phyloP scores from a whole-genome alignment of 2,888 invertebrate genomes.

The Aspidiotus rigidus region DNA sequence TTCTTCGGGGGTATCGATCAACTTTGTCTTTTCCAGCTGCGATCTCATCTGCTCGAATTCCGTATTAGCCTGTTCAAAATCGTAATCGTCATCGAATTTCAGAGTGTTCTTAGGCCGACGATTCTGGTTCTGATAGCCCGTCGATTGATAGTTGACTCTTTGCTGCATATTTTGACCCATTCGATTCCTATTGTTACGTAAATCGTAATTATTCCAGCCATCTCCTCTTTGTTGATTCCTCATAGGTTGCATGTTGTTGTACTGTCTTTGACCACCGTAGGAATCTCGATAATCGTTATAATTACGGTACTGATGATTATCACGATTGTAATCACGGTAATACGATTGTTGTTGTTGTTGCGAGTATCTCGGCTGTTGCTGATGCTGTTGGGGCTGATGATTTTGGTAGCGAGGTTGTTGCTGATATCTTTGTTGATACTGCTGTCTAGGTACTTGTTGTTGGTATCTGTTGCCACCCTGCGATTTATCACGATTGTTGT shows the following conservation, averaged over 20 bases:
- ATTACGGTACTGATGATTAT: slow-evolving; percentile 13
- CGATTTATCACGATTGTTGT: slow-evolving; percentile 19
- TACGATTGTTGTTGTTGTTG: slow-evolving; percentile 16
- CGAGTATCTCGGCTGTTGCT: slow-evolving; percentile 10
- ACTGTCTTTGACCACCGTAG: slow-evolving; percentile 7
- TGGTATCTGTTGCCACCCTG: slow-evolving; percentile 1
- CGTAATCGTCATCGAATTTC: slow-evolving; percentile 94
- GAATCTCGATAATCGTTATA: slow-evolving; percentile 18
- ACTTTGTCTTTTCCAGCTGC: slow-evolving; percentile 75
- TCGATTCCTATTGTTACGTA: slow-evolving; percentile 14
- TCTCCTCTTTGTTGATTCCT: slow-evolving; percentile 8
- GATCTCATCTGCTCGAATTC: slow-evolving; percentile 83
- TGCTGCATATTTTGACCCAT: slow-evolving; percentile 6
- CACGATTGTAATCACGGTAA: slow-evolving; percentile 22
- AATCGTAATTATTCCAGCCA: slow-evolving; percentile 11
- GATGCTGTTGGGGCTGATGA: slow-evolving; percentile 12
- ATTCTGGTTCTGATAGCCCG: slow-evolving; percentile 19
- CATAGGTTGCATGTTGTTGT: neutral
- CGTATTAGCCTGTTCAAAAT: slow-evolving; percentile 96
- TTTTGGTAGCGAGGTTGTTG: slow-evolving; percentile 10
- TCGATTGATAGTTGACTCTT: slow-evolving; percentile 17
- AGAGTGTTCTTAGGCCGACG: slow-evolving; percentile 43
- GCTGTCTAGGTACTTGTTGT: slow-evolving; percentile 5
- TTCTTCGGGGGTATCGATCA: slow-evolving; percentile 43
- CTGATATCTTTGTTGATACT: slow-evolving; percentile 1